phyloP scores from a whole-genome alignment of 2,888 invertebrate genomes.

The Caradrina clavipalpis region DNA sequence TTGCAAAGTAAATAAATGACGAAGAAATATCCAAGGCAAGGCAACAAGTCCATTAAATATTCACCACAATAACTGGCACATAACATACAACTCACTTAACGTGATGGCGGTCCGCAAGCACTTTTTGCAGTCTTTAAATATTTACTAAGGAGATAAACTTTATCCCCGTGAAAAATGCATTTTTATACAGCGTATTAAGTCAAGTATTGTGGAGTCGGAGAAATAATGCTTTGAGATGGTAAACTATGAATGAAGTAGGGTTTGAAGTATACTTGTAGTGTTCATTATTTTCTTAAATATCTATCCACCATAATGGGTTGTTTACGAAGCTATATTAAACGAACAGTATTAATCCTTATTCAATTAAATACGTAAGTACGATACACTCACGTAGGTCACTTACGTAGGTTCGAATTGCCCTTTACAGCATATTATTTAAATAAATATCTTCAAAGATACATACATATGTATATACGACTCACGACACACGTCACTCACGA shows the following conservation, averaged over 20 bases:
- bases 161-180: constrained; percentile 13
- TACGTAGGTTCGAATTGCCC: too few species aligned
- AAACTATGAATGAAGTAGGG: constrained; percentile 11
- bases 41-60: constrained; percentile 46
- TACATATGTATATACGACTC: too few species aligned
- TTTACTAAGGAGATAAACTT: constrained; percentile 27
- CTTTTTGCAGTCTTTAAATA: constrained; percentile 37
- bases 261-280: constrained; percentile 12
- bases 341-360: too few species aligned
- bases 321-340: too few species aligned
- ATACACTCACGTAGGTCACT: too few species aligned
- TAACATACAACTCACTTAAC: constrained; percentile 43
- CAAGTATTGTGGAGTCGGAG: constrained; percentile 14
- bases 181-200: constrained; percentile 19
- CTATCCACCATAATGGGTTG: too few species aligned
- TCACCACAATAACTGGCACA: constrained; percentile 46
- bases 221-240: constrained; percentile 32
- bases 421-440: too few species aligned
- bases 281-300: not conserved
- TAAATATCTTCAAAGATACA: too few species aligned
- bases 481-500: too few species aligned
- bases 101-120: constrained; percentile 35
- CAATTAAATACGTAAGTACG: too few species aligned
- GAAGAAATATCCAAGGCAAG: constrained; percentile 23
- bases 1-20: constrained; percentile 18